These are phyloP conservation scores for Miichthys miiuy DNA, from an alignment of 2,797 vertebrate genomes.

Conservation along the genomic window DNA sequence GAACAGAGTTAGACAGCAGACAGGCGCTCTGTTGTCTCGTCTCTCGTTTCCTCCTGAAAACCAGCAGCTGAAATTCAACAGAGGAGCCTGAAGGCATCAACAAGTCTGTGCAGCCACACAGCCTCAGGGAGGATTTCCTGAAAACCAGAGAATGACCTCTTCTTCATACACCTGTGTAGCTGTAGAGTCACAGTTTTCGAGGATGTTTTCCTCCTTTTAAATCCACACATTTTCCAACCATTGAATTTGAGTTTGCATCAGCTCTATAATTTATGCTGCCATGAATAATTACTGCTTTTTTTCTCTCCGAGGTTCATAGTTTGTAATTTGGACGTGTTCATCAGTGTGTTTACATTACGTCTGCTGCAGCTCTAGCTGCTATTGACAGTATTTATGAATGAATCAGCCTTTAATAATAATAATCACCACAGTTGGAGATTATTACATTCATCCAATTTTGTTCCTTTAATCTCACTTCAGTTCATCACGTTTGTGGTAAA, in stretches of 20 bases:
- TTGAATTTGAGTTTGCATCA: background rate
- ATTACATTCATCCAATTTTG: background rate
- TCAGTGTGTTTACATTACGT: background rate
- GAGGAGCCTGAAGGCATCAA: conserved; percentile 21
- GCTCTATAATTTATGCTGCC: conserved; percentile 17
- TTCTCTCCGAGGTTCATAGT: background rate
- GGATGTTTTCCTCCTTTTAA: background rate
- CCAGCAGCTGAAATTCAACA: conserved; percentile 14
- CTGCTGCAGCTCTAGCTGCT: background rate
- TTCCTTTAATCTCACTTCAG: background rate
- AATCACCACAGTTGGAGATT: too few species aligned
- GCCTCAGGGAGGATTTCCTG: conserved; percentile 18
- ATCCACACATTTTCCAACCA: background rate
- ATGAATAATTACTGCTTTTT: background rate
- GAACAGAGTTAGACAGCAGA: conserved; percentile 11
- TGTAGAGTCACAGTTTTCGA: background rate
- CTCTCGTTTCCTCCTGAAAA: conserved; percentile 19
- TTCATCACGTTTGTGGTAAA: background rate
- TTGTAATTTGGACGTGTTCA: conserved; percentile 14
- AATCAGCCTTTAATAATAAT: background rate
- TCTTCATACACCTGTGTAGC: conserved; percentile 2
- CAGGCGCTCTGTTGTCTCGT: conserved; percentile 14
- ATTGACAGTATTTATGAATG: conserved; percentile 7
- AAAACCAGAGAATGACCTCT: background rate
- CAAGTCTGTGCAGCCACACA: background rate